phyloP scores from a whole-genome alignment of 2,113 vertebrate species.

The Ramphastos sulfuratus region DNA sequence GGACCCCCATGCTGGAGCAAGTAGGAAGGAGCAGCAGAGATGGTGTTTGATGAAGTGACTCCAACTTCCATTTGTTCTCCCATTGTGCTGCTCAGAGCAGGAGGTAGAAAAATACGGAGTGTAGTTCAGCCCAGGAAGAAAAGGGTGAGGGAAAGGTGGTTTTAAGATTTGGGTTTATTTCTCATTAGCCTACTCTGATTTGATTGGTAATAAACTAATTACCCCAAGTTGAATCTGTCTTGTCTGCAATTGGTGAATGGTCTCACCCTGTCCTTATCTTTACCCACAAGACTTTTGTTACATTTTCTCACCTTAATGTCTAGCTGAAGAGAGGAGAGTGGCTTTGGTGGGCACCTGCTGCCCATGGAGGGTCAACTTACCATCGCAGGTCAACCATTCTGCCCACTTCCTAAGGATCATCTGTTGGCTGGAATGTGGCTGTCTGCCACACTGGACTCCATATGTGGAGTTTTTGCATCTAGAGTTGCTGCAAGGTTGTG shows the following conservation, averaged over 20 bases:
- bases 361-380: neutral
- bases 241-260: neutral
- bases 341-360: neutral
- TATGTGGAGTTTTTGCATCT: neutral
- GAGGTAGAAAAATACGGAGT: neutral
- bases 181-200: neutral
- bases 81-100: neutral
- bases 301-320: neutral
- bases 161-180: neutral
- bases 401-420: neutral
- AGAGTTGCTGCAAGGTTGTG: neutral
- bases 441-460: neutral
- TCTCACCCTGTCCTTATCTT: neutral
- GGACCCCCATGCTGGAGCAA: too few species aligned
- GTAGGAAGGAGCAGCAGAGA: neutral
- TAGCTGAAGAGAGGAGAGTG: neutral
- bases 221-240: neutral
- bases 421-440: neutral
- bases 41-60: neutral
- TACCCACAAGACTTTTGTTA: neutral
- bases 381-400: neutral
- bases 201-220: neutral
- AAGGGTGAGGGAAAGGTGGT: neutral
- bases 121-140: neutral
- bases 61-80: neutral